A percentile compares a stretch with the other conserved stretches of the same genome.
phyloP scores from a whole-genome alignment of 2,888 invertebrate genomes.

The Parapristionchus giblindavisi region DNA sequence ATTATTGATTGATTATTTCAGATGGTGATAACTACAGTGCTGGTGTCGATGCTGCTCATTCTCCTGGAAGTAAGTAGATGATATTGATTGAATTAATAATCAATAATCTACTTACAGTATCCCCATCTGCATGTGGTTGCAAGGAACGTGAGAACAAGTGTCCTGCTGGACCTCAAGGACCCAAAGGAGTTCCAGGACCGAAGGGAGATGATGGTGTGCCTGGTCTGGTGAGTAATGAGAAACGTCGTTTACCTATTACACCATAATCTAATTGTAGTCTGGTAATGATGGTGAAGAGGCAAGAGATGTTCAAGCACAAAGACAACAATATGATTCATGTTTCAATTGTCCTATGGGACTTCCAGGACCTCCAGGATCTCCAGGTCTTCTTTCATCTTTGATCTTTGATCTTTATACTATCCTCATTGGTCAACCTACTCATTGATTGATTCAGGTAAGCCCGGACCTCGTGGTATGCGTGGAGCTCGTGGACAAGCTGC shows the following conservation, averaged over 20 bases:
- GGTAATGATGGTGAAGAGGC: conserved; percentile 56
- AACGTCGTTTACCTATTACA: not conserved
- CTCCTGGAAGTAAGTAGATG: conserved; percentile 16
- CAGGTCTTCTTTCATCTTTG: not conserved
- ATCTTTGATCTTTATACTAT: not conserved
- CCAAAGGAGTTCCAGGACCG: conserved; percentile 50
- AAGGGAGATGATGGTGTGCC: conserved; percentile 59
- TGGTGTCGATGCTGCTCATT: not conserved
- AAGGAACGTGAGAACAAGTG: conserved; percentile 41
- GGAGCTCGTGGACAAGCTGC: conserved; percentile 62
- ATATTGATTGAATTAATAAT: too few relatives aligned
- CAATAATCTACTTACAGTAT: conserved; percentile 3
- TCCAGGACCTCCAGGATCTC: conserved; percentile 50
- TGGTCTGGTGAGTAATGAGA: conserved; percentile 24
- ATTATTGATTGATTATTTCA: not conserved
- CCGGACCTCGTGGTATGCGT: conserved; percentile 63
- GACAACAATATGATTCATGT: conserved; percentile 62
- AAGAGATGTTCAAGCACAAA: conserved; percentile 57
- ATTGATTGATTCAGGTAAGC: conserved; percentile 42
- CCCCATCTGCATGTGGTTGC: conserved; percentile 38
- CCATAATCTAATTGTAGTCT: conserved; percentile 12
- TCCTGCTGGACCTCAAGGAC: conserved; percentile 54
- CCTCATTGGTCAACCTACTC: not conserved
- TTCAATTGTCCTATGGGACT: conserved; percentile 63
- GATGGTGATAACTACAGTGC: not conserved